A percentile compares a stretch with the other conserved stretches of the same genome.
Conservation (phyloP, 1,140 invertebrate genomes). For the Cardiocondyla obscurior region DNA sequence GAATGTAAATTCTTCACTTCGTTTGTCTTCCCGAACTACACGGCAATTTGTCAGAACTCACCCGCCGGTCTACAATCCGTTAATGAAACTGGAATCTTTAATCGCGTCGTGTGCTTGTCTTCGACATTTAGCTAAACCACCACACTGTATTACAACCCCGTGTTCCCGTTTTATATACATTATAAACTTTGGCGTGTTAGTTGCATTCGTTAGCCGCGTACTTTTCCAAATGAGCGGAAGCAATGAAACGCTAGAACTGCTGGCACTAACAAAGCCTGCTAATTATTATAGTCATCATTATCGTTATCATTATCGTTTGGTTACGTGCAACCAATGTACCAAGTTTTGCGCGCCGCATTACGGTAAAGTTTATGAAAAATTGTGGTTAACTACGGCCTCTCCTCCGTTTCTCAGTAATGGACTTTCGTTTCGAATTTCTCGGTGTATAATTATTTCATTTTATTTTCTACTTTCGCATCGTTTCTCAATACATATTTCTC, state of each 20-base stretch:
- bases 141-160: neutral
- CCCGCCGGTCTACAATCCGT: constrained; percentile 22
- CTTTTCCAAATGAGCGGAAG: constrained; percentile 5
- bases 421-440: constrained; percentile 15
- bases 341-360: constrained; percentile 25
- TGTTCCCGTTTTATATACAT: neutral
- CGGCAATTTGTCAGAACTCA: constrained; percentile 16
- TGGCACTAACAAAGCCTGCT: neutral
- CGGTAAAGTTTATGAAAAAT: constrained; percentile 2
- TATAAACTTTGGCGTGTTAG: neutral
- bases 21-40: constrained; percentile 50
- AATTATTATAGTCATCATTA: constrained; percentile 5
- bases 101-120: constrained; percentile 39
- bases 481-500: neutral
- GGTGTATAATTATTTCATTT: constrained; percentile 49
- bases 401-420: neutral
- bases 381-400: neutral
- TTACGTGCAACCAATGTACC: constrained; percentile 27
- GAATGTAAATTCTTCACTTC: constrained; percentile 64
- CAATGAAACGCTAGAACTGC: neutral
- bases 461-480: constrained; percentile 32
- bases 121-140: neutral
- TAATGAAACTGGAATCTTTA: constrained; percentile 61
- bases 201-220: neutral
- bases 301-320: constrained; percentile 33